Evolutionary conservation across 2,888 invertebrate species (phyloP).

Genomic region (Leptopilina myrica): DNA sequence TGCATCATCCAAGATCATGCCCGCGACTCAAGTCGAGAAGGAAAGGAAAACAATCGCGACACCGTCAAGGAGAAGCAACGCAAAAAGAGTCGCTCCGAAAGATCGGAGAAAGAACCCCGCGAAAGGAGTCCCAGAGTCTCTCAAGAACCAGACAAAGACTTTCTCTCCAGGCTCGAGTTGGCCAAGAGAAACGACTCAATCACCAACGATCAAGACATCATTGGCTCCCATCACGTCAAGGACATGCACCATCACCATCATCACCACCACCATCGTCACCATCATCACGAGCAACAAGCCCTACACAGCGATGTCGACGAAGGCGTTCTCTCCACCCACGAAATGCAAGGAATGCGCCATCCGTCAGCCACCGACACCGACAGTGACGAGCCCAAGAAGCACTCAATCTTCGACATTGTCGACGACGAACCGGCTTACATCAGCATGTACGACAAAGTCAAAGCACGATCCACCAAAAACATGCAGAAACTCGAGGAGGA

Average conservation of each 20-base stretch:
- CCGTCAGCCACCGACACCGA: slow-evolving; percentile 79
- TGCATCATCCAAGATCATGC: slow-evolving; percentile 60
- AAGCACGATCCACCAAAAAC: slow-evolving; percentile 94
- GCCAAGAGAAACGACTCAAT: slow-evolving; percentile 67
- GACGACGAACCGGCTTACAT: slow-evolving; percentile 94
- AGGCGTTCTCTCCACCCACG: slow-evolving; percentile 70
- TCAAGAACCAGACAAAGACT: slow-evolving; percentile 73
- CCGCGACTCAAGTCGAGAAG: slow-evolving; percentile 63
- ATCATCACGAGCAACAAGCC: slow-evolving; percentile 64
- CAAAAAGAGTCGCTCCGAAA: slow-evolving; percentile 60
- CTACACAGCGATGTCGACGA: slow-evolving; percentile 72
- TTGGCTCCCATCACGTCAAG: slow-evolving; percentile 62
- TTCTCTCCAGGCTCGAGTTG: slow-evolving; percentile 69
- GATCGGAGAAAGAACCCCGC: slow-evolving; percentile 66
- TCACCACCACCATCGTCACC: slow-evolving; percentile 64
- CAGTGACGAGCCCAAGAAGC: slow-evolving; percentile 90
- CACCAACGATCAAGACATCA: slow-evolving; percentile 63
- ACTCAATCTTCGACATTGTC: slow-evolving; percentile 93
- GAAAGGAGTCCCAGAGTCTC: slow-evolving; percentile 73
- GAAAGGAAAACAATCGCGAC: slow-evolving; percentile 74
- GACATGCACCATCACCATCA: slow-evolving; percentile 62
- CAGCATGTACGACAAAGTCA: slow-evolving; percentile 98
- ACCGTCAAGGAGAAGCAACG: slow-evolving; percentile 70
- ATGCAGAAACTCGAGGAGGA: slow-evolving; percentile 95
- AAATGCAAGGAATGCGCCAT: slow-evolving; percentile 70